phyloP scores from a whole-genome alignment of 2,797 vertebrate genomes.

The Sebastes oblongus region DNA sequence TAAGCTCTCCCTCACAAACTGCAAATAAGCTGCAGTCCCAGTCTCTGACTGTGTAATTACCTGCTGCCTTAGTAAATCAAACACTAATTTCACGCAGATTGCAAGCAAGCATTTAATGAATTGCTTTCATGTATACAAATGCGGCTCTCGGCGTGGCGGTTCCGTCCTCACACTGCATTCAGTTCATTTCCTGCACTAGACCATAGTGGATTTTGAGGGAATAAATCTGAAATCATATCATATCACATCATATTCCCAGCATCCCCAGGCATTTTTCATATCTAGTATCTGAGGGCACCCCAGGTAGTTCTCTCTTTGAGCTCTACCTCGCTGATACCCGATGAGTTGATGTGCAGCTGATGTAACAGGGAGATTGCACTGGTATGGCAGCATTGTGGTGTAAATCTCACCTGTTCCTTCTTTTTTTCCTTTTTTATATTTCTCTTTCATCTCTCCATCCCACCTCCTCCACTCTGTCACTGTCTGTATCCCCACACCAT shows the following conservation, averaged over 20 bases:
- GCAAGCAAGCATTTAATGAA: constrained; percentile 30
- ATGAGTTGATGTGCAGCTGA: constrained; percentile 28
- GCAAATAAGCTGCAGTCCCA: background rate
- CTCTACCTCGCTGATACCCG: background rate
- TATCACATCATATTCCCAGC: background rate
- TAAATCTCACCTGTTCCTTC: constrained; percentile 46
- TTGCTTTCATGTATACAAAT: constrained; percentile 38
- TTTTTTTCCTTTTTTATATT: background rate
- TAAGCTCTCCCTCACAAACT: background rate
- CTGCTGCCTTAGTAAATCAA: constrained; percentile 26
- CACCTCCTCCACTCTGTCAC: constrained; percentile 18
- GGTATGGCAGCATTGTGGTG: constrained; percentile 13
- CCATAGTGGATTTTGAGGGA: background rate
- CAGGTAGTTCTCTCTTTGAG: constrained; percentile 2
- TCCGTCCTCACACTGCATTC: background rate
- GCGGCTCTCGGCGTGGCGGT: background rate
- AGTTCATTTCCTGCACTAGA: background rate
- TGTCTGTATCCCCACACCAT: constrained; percentile 8
- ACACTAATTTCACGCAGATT: constrained; percentile 44
- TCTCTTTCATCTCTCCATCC: background rate
- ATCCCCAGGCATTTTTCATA: constrained; percentile 2
- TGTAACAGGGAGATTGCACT: constrained; percentile 8
- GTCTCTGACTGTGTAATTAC: constrained; percentile 35
- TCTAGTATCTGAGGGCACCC: constrained; percentile 8
- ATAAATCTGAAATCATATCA: background rate